Conservation (phyloP, 1,140 invertebrate species). For the Samia ricini region DNA sequence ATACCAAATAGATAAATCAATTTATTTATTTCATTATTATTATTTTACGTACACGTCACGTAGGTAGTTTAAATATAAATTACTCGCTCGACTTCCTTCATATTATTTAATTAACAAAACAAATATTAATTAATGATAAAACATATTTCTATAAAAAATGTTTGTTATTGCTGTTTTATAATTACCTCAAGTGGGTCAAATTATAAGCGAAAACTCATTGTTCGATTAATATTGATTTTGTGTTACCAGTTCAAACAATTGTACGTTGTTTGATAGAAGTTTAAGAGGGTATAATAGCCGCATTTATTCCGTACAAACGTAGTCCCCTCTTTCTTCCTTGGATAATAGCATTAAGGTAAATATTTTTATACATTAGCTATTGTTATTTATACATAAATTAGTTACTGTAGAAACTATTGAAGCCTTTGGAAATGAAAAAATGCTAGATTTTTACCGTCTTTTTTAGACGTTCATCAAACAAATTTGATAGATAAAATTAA, state of each 20-base stretch:
- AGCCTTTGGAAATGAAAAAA: no score
- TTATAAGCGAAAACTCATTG: not conserved
- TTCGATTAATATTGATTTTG: constrained; percentile 6
- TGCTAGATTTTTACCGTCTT: no score
- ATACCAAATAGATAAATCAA: not conserved
- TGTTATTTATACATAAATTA: no score
- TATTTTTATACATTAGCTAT: no score
- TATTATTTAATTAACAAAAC: not conserved
- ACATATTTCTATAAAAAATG: not conserved
- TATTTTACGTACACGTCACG: not conserved
- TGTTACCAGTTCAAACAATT: not conserved
- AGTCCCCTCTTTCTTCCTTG: no score
- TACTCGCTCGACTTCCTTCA: not conserved
- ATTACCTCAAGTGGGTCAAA: not conserved
- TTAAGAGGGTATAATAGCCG: no score
- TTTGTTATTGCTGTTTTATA: not conserved
- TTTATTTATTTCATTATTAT: not conserved
- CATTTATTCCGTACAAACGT: no score
- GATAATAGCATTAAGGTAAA: no score
- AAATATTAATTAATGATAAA: not conserved
- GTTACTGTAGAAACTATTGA: no score
- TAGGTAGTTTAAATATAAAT: not conserved
- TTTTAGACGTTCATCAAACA: no score
- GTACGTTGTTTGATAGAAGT: not conserved
- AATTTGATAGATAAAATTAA: no score